Percentiles rank a stretch among this genome's conserved stretches.
Conservation (phyloP, 2,797 vertebrate species). For the Gambusia yucatana region DNA sequence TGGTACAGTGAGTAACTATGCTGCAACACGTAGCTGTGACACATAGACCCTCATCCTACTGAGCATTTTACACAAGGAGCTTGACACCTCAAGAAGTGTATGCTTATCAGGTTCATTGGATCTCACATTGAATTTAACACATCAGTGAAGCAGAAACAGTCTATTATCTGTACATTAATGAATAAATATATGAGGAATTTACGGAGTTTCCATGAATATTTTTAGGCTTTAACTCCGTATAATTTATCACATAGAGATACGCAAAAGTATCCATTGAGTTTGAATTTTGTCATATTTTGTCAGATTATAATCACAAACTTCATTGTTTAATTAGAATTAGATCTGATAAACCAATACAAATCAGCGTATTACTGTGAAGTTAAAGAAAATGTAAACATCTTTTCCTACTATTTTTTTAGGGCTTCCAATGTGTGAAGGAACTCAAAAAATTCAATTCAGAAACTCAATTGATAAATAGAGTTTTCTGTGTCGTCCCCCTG, state of each 20-base stretch:
- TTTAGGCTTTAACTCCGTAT: not conserved
- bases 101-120: conserved; percentile 43
- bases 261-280: not conserved
- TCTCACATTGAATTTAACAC: conserved; percentile 44
- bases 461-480: not conserved
- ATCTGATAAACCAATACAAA: not conserved
- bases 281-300: not conserved
- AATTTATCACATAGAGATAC: not conserved
- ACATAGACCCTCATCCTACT: conserved; percentile 44
- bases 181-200: conserved; percentile 6
- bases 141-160: conserved; percentile 14
- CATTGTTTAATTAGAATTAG: not conserved
- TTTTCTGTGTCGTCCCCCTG: not conserved
- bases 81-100: conserved; percentile 45
- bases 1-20: conserved; percentile 48
- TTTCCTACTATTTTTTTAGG: not conserved
- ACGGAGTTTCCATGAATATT: too few relatives aligned
- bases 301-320: not conserved
- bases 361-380: not conserved
- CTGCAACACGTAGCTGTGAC: conserved; percentile 41
- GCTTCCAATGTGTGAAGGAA: not conserved
- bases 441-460: not conserved
- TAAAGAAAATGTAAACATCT: not conserved
- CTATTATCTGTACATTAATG: conserved; percentile 9
- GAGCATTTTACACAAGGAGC: conserved; percentile 51